A percentile compares a stretch with the other conserved stretches of the same genome.
Evolutionary conservation across 2,113 vertebrate species (phyloP).

Genomic region (Meriones unguiculatus): DNA sequence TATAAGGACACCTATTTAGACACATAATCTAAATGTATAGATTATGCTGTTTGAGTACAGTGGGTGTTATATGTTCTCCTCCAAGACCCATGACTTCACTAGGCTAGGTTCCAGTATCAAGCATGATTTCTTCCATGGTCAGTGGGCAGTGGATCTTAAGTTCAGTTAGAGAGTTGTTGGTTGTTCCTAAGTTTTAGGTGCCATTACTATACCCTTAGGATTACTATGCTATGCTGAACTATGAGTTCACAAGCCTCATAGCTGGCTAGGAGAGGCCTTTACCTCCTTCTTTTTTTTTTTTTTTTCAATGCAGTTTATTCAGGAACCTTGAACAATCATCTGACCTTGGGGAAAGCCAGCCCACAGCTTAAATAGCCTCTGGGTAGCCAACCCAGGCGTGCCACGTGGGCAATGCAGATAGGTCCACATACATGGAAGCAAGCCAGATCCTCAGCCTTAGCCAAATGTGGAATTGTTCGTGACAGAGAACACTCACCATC

Average conservation of each 20-base stretch:
- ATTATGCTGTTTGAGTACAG: neutral
- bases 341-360: no score
- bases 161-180: neutral
- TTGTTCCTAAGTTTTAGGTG: neutral
- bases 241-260: neutral
- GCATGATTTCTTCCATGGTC: neutral
- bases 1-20: neutral
- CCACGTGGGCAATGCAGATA: no score
- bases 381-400: no score
- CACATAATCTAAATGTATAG: neutral
- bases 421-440: no score
- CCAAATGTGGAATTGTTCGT: no score
- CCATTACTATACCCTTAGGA: neutral
- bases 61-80: neutral
- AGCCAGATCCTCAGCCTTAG: no score
- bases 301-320: no score
- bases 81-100: neutral
- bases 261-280: neutral
- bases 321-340: no score
- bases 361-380: no score
- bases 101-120: neutral
- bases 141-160: neutral
- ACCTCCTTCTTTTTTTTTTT: neutral
- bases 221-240: neutral
- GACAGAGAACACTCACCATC: no score